phyloP scores from a whole-genome alignment of 2,797 vertebrate species.

The Tadarida brasiliensis region DNA sequence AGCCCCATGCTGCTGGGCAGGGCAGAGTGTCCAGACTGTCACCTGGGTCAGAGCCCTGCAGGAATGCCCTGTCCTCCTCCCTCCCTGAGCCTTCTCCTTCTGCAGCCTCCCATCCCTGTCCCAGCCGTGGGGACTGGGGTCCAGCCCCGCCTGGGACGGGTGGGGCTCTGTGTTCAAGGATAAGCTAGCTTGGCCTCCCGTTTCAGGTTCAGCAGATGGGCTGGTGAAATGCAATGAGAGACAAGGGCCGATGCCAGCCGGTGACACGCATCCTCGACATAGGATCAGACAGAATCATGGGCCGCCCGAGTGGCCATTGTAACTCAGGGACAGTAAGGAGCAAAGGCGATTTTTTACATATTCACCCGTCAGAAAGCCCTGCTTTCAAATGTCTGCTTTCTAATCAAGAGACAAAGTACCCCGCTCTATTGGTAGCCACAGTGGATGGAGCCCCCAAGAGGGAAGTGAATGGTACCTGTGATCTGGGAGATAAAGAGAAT shows the following conservation, averaged over 20 bases:
- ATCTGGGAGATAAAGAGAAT: not conserved
- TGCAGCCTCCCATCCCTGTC: too few relatives aligned
- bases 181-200: not conserved
- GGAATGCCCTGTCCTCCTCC: rapidly evolving
- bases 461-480: not conserved
- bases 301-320: not conserved
- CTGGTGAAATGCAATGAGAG: not conserved
- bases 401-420: not conserved
- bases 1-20: not conserved
- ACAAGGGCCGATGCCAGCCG: not conserved
- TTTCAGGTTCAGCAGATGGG: not conserved
- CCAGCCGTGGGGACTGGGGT: too few relatives aligned
- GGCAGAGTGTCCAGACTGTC: not conserved
- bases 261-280: too few relatives aligned
- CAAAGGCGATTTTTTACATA: not conserved
- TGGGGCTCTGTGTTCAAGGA: not conserved
- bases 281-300: not conserved
- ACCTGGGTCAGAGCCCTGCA: not conserved
- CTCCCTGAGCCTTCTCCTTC: not conserved
- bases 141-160: not conserved
- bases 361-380: not conserved
- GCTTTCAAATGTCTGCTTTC: not conserved
- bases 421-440: not conserved
- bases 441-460: not conserved
- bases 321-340: not conserved